Conservation (phyloP, 2,888 invertebrate species). For the Lamellibrachia satsuma region DNA sequence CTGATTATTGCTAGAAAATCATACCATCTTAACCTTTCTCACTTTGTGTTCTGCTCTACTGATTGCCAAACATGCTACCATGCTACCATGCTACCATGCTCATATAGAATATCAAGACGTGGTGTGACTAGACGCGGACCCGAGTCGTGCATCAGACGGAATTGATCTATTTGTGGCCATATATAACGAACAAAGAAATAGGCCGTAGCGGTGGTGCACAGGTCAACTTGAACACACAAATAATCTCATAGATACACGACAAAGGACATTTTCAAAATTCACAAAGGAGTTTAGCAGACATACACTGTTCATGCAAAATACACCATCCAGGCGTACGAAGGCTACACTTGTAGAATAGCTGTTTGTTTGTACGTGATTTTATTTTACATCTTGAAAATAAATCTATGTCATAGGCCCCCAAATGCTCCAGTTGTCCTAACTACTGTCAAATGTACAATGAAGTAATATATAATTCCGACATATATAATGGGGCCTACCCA, state of each 20-base stretch:
- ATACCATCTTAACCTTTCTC: background rate
- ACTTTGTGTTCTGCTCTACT: background rate
- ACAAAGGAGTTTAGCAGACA: background rate
- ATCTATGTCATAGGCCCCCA: too few relatives aligned
- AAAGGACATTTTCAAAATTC: background rate
- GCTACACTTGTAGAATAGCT: too few relatives aligned
- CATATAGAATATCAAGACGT: background rate
- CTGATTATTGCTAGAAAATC: background rate
- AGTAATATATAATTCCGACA: too few relatives aligned
- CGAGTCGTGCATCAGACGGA: background rate
- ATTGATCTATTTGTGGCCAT: background rate
- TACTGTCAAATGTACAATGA: too few relatives aligned
- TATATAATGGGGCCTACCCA: too few relatives aligned
- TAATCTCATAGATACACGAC: background rate
- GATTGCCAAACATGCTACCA: background rate
- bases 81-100: background rate
- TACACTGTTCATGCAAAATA: background rate
- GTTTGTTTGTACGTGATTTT: too few relatives aligned
- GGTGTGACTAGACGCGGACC: background rate
- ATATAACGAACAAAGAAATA: background rate
- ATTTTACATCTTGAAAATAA: too few relatives aligned
- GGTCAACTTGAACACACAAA: background rate
- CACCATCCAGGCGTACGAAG: too few relatives aligned
- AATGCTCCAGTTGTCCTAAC: too few relatives aligned
- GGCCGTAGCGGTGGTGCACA: background rate